Evolutionary conservation across 2,888 invertebrate species (phyloP), one percentile per base, ranked within the genome.

Genomic region (Calliopum simillimum): DNA sequence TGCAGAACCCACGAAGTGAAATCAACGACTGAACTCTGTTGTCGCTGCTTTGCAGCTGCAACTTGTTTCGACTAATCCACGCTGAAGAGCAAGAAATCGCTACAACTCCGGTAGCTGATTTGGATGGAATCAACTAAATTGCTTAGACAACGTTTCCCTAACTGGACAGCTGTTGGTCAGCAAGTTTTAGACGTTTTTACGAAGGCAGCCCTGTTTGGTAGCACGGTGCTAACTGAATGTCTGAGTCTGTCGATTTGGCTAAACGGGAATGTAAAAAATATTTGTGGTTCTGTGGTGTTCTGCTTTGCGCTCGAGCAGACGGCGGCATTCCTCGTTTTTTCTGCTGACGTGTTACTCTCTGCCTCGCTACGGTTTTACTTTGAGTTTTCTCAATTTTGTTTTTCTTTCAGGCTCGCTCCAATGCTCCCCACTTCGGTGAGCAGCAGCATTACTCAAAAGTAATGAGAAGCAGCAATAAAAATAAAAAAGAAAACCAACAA

Each of bases 21-120:
- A 84, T 84, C 85, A 80, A 81, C 81, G 82, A 84, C 82, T 83
- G 80, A 84, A 79, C 77, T 74, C 72, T 69, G 51, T 62, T 56
- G 69, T 71, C 63, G 25, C 25, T 47, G 41, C 43, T 47, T 51
- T 67, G 59, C 33, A 49, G 11, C 44, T 70, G 73, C 19, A 46
- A 59, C 66, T 61, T 21, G 16, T 14, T 21, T 6, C 16, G 14
- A 44, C 72, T 73, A 62, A 69, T 70, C 71, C 72, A 71, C 66
- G 61, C 46, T 47, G 62, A 43, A 33, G 41, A 33, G 51, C 51
- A 13, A 25, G 46, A n/a, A 58, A 49, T 41, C 59, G 67, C 59
- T 58, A 33, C 67, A 59, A 71, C 47, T 23, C 25, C 59, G 63
- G 68, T 61, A 68, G 70, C 71, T 68, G 68, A 73, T 21, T 49